Conservation (phyloP, 1,140 invertebrate species). For the Ganaspis sp. region DNA sequence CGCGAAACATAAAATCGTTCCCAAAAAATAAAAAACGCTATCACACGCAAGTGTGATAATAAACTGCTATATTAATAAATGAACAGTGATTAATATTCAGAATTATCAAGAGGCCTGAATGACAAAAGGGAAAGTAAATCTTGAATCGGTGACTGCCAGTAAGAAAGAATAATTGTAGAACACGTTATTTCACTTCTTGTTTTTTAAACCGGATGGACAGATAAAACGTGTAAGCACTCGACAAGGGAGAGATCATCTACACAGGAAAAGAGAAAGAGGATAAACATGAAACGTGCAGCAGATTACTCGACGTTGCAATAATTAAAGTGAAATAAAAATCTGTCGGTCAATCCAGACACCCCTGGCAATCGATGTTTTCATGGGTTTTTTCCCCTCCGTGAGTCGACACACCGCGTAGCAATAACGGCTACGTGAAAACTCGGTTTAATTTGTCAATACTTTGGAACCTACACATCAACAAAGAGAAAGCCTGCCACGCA, state of each 20-base stretch:
- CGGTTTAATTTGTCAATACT: constrained; percentile 59
- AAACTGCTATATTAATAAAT: too few species aligned
- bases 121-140: constrained; percentile 20
- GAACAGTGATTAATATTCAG: too few species aligned
- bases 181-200: constrained; percentile 23
- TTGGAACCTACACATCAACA: constrained; percentile 51
- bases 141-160: not conserved
- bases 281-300: constrained; percentile 51
- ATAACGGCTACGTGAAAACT: constrained; percentile 57
- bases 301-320: constrained; percentile 59
- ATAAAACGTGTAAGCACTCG: constrained; percentile 16
- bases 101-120: too few species aligned
- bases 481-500: constrained; percentile 41
- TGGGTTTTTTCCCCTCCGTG: constrained; percentile 30
- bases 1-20: too few species aligned
- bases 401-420: constrained; percentile 50
- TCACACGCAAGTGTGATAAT: too few species aligned
- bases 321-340: constrained; percentile 62
- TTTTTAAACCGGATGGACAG: constrained; percentile 20
- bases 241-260: constrained; percentile 16
- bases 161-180: not conserved
- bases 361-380: constrained; percentile 34
- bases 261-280: constrained; percentile 34
- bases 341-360: constrained; percentile 49
- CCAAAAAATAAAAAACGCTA: not conserved